Evolutionary conservation across 2,888 invertebrate species (phyloP).

Genomic region (Platerodrilus igneus): DNA sequence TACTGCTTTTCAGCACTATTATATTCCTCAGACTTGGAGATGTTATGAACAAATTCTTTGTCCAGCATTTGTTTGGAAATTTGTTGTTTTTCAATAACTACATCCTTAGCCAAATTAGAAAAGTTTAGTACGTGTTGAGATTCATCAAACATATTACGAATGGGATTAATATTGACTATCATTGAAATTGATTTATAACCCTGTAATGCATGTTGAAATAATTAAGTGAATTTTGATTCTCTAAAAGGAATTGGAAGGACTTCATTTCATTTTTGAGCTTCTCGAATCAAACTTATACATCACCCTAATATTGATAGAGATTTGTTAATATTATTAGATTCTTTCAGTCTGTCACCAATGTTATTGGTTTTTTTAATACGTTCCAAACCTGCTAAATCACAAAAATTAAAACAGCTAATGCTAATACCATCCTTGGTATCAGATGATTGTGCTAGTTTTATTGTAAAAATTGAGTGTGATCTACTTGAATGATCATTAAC

Average conservation of each 20-base stretch:
- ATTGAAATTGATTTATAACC: conserved; percentile 69
- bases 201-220: conserved; percentile 73
- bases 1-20: not conserved
- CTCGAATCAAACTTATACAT: conserved; percentile 61
- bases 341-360: conserved; percentile 67
- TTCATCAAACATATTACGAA: conserved; percentile 70
- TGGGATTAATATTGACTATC: conserved; percentile 82
- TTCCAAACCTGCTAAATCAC: conserved; percentile 92
- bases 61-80: conserved; percentile 7
- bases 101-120: conserved; percentile 68
- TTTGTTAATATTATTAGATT: conserved; percentile 85
- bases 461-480: conserved; percentile 84
- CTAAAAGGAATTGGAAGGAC: conserved; percentile 58
- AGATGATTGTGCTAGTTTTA: conserved; percentile 64
- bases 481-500: conserved; percentile 80
- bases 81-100: conserved; percentile 38
- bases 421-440: conserved; percentile 34
- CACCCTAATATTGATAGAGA: conserved; percentile 83
- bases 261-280: conserved; percentile 38
- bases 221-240: conserved; percentile 83
- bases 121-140: conserved; percentile 77
- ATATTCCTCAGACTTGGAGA: not conserved
- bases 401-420: conserved; percentile 63
- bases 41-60: conserved; percentile 16
- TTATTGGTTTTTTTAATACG: conserved; percentile 70